Percentiles rank a stretch among this genome's conserved stretches.
phyloP scores from a whole-genome alignment of 2,113 vertebrate genomes.

The Sciurus niger region DNA sequence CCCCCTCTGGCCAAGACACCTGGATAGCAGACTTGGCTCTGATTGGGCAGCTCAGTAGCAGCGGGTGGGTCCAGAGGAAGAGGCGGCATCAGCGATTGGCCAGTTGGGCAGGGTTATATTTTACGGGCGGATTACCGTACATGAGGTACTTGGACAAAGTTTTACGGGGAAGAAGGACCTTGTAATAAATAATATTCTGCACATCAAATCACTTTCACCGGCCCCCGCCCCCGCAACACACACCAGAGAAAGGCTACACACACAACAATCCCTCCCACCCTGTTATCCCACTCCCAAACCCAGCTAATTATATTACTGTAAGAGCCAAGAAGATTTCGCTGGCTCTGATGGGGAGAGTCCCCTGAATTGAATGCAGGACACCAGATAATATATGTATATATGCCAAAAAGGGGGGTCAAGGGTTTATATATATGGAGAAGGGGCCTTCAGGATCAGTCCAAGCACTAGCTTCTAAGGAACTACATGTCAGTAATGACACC shows the following conservation, averaged over 20 bases:
- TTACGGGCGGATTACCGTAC: conserved; percentile 87
- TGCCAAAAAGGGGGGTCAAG: conserved; percentile 12
- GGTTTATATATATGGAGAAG: not conserved
- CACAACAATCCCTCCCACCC: conserved; percentile 83
- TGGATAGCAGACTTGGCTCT: conserved; percentile 87
- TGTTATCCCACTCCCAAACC: conserved; percentile 72
- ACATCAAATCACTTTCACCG: conserved; percentile 88
- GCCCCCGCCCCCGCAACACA: conserved; percentile 86
- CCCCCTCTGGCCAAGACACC: conserved; percentile 86
- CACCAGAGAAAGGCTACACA: conserved; percentile 86
- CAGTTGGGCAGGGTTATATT: conserved; percentile 87
- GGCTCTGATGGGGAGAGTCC: conserved; percentile 69
- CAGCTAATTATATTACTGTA: conserved; percentile 73
- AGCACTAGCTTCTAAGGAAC: conserved; percentile 34
- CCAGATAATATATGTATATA: conserved; percentile 2
- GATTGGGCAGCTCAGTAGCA: conserved; percentile 87
- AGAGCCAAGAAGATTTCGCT: conserved; percentile 82
- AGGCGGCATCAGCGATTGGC: conserved; percentile 87
- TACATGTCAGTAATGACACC: conserved; percentile 67
- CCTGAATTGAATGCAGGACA: conserved; percentile 71
- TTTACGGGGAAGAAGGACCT: conserved; percentile 89
- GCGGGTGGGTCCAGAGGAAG: conserved; percentile 87
- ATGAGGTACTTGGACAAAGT: conserved; percentile 88
- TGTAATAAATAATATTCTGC: conserved; percentile 88
- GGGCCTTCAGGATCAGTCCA: conserved; percentile 27